A percentile compares a stretch with the other conserved stretches of the same genome.
phyloP scores from a whole-genome alignment of 2,113 vertebrate genomes.

The Choloepus hoffmanni region DNA sequence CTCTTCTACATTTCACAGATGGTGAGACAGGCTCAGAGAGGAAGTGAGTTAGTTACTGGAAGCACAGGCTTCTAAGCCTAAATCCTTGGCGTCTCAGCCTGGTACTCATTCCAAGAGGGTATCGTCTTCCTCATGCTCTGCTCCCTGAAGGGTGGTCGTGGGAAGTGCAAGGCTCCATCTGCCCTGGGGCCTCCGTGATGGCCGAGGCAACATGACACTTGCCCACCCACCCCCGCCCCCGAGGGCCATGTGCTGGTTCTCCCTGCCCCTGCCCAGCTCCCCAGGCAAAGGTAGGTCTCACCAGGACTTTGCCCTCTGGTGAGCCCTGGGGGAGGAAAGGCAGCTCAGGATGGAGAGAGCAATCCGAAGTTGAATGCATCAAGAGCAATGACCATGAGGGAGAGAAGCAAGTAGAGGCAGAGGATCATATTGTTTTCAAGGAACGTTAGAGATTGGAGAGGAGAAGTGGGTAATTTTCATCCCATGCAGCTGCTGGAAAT shows the following conservation, averaged over 20 bases:
- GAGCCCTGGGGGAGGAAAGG: neutral
- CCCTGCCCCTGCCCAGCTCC: neutral
- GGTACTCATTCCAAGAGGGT: rapidly evolving
- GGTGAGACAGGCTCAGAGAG: neutral
- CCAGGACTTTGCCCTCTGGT: neutral
- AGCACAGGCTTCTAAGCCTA: neutral
- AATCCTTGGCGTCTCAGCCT: neutral
- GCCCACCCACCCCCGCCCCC: neutral
- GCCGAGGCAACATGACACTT: neutral
- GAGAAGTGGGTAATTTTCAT: conserved; percentile 71
- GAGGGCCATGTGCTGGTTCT: neutral
- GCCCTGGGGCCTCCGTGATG: rapidly evolving
- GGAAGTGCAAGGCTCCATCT: neutral
- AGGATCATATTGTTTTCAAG: conserved; percentile 64
- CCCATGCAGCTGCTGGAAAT: conserved; percentile 75
- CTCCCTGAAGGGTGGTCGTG: neutral
- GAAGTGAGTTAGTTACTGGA: neutral
- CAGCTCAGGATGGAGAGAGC: neutral
- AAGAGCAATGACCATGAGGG: neutral
- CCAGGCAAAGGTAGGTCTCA: neutral
- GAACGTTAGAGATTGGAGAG: conserved; percentile 67
- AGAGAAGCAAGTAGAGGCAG: neutral
- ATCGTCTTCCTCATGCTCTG: neutral
- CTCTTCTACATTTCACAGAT: neutral
- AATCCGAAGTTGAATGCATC: neutral